Evolutionary conservation across 2,113 vertebrate species (phyloP).

Genomic region (Lepidiolamprologus cunningtoni): DNA sequence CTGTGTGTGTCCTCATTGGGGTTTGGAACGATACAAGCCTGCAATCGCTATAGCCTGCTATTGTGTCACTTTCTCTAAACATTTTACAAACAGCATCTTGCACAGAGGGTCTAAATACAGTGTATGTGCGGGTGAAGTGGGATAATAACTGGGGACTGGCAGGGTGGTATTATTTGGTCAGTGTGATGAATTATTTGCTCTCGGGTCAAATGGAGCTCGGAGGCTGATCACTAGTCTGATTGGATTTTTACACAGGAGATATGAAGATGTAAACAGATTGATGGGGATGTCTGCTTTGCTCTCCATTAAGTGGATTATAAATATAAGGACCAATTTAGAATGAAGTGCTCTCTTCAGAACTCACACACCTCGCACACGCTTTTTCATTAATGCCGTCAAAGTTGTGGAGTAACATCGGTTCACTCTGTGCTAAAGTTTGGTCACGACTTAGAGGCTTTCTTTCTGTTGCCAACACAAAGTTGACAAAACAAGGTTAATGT

Average conservation of each 20-base stretch:
- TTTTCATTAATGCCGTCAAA: background rate
- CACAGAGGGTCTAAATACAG: background rate
- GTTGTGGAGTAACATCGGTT: background rate
- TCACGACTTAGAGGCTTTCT: background rate
- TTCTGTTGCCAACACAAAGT: background rate
- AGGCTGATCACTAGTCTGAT: background rate
- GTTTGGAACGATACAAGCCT: background rate
- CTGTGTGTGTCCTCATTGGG: background rate
- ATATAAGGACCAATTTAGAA: background rate
- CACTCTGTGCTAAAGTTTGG: background rate
- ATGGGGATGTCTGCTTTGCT: background rate
- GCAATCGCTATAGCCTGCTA: background rate
- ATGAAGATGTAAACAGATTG: background rate
- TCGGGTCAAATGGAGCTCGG: background rate
- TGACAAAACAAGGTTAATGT: background rate
- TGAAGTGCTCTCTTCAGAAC: background rate
- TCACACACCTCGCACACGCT: background rate
- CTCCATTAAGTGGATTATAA: background rate
- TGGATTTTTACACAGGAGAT: constrained; percentile 1
- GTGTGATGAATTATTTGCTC: constrained; percentile 2
- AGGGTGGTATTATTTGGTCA: background rate
- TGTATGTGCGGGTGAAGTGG: background rate
- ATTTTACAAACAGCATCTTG: background rate
- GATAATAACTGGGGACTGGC: background rate
- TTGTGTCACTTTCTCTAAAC: background rate